Evolutionary conservation across 2,888 invertebrate genomes (phyloP), one percentile per base, ranked within the genome.

Genomic region (Seira ritae): DNA sequence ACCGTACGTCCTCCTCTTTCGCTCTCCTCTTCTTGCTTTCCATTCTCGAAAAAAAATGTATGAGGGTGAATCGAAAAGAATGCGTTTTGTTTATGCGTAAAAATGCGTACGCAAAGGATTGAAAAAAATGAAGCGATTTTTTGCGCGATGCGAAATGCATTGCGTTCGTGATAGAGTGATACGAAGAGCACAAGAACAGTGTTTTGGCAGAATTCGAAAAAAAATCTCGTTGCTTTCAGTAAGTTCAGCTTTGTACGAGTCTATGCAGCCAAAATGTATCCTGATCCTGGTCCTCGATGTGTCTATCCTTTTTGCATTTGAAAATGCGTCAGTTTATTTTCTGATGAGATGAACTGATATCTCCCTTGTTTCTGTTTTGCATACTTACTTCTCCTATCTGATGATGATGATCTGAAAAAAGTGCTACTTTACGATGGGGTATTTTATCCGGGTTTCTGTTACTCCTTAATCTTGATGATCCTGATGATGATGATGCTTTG

Each of bases 61-160:
- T 62, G 3, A 62, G 10, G 12, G 62, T 19, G 20, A 62, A 62
- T 62, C 8, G 19, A 46, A 68, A 73, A 80, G 67, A 81, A 76
- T 76, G 76, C 76, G 76, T 76, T 81, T 81, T 78, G 81, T 81
- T 75, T 75, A 65, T 75, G 80, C 80, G 75, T 75, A 75, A 69
- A 60, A 67, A 31, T 65, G 70, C 37, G 72, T 46, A 19, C 65
- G 79, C 67, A 65, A 62, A 22, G 67, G 66, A 31, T 65, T 68
- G 80, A 69, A 74, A n/a, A n/a, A n/a, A n/a, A n/a, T n/a, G n/a
- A n/a, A n/a, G n/a, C n/a, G 70, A 74, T 80, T 70, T 75, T 62
- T 60, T 72, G 60, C 50, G 17, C 17, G 50, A 50, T 50, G 50
- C 50, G 50, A 50, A 62, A 62, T 62, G 62, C 22, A 62, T 62